Evolutionary conservation across 2,888 invertebrate genomes (phyloP).

Genomic region (Nephrotoma appendiculata): DNA sequence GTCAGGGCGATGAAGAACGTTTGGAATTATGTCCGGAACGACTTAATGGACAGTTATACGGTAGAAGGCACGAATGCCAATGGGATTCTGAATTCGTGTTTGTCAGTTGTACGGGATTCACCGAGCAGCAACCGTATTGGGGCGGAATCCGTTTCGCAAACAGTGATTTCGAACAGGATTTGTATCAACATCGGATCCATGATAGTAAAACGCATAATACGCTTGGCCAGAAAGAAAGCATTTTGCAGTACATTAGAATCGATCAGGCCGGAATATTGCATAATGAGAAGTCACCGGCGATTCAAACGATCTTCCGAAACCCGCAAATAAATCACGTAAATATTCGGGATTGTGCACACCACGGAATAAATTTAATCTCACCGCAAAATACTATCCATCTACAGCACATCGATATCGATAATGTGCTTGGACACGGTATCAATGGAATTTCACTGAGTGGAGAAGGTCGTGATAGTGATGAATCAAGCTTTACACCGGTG

Average conservation of each 20-base stretch:
- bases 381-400: slow-evolving; percentile 70
- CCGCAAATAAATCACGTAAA: slow-evolving; percentile 70
- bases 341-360: slow-evolving; percentile 70
- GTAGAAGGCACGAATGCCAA: slow-evolving; percentile 68
- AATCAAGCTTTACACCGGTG: slow-evolving; percentile 79
- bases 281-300: slow-evolving; percentile 83
- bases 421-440: slow-evolving; percentile 80
- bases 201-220: slow-evolving; percentile 66
- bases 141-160: slow-evolving; percentile 90
- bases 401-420: slow-evolving; percentile 55
- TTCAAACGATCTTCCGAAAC: slow-evolving; percentile 79
- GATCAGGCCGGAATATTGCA: slow-evolving; percentile 91
- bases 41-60: slow-evolving; percentile 78
- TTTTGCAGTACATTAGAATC: slow-evolving; percentile 64
- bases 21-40: slow-evolving; percentile 77
- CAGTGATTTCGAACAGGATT: slow-evolving; percentile 74
- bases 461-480: slow-evolving; percentile 74
- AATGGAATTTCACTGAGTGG: slow-evolving; percentile 84
- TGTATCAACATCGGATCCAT: slow-evolving; percentile 68
- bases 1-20: slow-evolving; percentile 56
- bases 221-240: slow-evolving; percentile 54
- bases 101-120: slow-evolving; percentile 65
- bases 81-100: slow-evolving; percentile 90
- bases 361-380: slow-evolving; percentile 84
- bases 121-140: slow-evolving; percentile 58